Evolutionary conservation across 1,140 invertebrate species (phyloP).

Genomic region (Chionoecetes opilio): DNA sequence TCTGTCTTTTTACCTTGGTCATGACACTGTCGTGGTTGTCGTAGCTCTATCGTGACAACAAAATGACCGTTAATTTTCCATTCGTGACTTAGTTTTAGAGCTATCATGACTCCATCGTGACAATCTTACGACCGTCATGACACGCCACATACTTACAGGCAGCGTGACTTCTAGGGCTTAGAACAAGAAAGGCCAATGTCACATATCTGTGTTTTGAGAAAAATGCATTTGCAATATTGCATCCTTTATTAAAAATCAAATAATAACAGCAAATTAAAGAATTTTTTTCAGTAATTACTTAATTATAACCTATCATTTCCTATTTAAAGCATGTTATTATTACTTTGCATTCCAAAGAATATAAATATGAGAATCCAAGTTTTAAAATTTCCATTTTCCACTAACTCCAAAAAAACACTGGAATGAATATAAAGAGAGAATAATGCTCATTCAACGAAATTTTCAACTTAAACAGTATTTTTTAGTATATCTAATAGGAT

Average conservation of each 20-base stretch:
- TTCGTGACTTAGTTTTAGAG: too few relatives aligned
- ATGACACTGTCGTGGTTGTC: too few relatives aligned
- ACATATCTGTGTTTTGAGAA: not conserved
- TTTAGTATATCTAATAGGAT: not conserved
- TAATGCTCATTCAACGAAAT: not conserved
- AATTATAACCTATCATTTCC: not conserved
- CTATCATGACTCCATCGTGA: too few relatives aligned
- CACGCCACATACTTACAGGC: too few relatives aligned
- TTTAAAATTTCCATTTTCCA: not conserved
- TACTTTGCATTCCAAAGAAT: constrained; percentile 33
- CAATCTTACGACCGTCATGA: too few relatives aligned
- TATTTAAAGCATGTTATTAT: not conserved
- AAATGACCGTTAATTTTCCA: too few relatives aligned
- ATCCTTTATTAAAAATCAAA: constrained; percentile 5
- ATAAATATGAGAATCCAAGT: not conserved
- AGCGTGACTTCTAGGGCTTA: too few relatives aligned
- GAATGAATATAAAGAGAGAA: not conserved
- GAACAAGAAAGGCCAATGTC: not conserved
- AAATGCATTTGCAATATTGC: not conserved
- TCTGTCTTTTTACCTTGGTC: too few relatives aligned
- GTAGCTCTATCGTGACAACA: too few relatives aligned
- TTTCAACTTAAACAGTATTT: not conserved
- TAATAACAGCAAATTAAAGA: too few relatives aligned
- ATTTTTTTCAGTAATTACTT: too few relatives aligned
- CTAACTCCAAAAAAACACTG: not conserved